Percentiles rank a stretch among this genome's conserved stretches.
Conservation (phyloP, 2,888 invertebrate species). For the Cataglyphis livida region DNA sequence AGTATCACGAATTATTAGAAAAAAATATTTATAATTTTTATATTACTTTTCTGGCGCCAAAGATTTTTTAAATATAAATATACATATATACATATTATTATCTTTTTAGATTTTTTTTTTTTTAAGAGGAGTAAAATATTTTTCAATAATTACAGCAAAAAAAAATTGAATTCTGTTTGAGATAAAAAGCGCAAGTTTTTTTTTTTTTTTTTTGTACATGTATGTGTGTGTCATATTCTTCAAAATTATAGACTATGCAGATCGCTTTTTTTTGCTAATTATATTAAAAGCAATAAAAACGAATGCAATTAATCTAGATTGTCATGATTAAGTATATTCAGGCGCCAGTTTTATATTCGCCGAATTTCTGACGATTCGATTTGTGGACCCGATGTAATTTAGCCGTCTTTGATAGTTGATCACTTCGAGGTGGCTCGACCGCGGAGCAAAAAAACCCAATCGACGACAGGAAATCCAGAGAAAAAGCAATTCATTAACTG, state of each 20-base stretch:
- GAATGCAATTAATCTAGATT: conserved; percentile 1
- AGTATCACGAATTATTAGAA: background rate
- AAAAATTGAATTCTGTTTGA: background rate
- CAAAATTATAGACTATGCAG: background rate
- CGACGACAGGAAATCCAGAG: conserved; percentile 42
- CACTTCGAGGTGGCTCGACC: conserved; percentile 46
- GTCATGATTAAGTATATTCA: background rate
- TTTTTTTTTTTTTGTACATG: no score
- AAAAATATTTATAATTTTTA: background rate
- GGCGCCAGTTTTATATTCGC: conserved; percentile 1
- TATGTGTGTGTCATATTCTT: background rate
- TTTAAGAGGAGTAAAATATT: background rate
- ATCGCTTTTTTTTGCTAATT: background rate
- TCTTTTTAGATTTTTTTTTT: background rate
- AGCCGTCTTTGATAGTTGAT: conserved; percentile 70
- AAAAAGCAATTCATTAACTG: conserved; percentile 56
- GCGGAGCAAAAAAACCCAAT: conserved; percentile 7
- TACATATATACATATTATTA: background rate
- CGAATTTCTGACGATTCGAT: conserved; percentile 58
- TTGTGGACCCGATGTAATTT: conserved; percentile 81
- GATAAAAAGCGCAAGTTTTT: background rate
- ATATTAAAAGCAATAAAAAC: background rate
- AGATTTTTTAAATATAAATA: background rate
- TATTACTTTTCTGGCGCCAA: background rate
- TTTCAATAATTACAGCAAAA: background rate